Base-by-base conservation (phyloP, 2,888 invertebrate genomes). In the Mimachlamys varia region DNA sequence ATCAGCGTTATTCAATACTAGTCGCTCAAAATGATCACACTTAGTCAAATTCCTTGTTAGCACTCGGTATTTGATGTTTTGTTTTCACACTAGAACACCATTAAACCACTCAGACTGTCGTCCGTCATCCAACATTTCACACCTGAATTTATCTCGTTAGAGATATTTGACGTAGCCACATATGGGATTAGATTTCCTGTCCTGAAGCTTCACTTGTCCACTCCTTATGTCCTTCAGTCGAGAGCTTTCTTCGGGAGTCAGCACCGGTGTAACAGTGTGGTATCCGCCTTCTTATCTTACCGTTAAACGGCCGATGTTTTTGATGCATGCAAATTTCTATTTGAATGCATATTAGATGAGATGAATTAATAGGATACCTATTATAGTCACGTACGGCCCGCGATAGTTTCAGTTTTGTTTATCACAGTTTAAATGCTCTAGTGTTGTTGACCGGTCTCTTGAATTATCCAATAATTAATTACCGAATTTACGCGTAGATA, bases 281-380 rank as follows among this genome's bases (percentile, higher is more conserved):
- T 53, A 53, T 76, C 33, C 76, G 76, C 2, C 33, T 3, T 33
- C 76, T 76, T 76, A 76, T 76, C 76, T 27, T 22, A 76, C 33
- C 1, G 76, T 76, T 76, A 27, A 76, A 33, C 12, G 33, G 33
- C 7, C 76, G 76, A 7, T 76, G 76, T 76, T 76, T 58, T 33
- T 76, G 33, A 33, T 76, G 76, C 76, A 76, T 33, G 76, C 15
- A 76, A 27, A 76, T 76, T 76, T 76, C 76, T 76, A 12, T 76
- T 33, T 76, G 33, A 76, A 76, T 76, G 33, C 27, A 76, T 76
- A 76, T 76, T 76, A 33, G 27, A 76, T 76, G 76, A 76, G 76
- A 76, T 76, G 33, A 76, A 76, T 76, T 76, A 76, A 76, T 76
- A 33, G 12, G 76, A 76, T 76, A 76, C 76, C 33, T 76, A 33